Evolutionary conservation across 2,113 vertebrate species (phyloP).

Genomic region (Emydura subglobosa): DNA sequence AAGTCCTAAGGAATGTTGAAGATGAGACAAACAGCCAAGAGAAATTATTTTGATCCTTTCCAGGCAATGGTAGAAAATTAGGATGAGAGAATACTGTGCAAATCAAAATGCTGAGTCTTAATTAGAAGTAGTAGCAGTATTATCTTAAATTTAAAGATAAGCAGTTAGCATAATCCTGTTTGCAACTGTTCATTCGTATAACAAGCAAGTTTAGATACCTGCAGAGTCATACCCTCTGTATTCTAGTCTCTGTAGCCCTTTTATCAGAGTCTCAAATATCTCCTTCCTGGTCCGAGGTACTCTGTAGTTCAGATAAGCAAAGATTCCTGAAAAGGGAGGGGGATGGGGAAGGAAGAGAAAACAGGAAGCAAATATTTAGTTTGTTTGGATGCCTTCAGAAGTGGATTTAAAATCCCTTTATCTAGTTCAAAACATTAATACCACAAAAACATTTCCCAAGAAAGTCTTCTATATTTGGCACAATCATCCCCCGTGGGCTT

Average conservation of each 20-base stretch:
- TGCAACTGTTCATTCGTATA: neutral
- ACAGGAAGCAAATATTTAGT: neutral
- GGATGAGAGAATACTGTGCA: neutral
- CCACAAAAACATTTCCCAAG: neutral
- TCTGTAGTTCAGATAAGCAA: conserved; percentile 97
- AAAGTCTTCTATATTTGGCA: neutral
- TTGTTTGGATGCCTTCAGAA: neutral
- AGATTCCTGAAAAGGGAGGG: conserved; percentile 87
- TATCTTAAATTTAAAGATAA: neutral
- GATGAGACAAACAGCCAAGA: neutral
- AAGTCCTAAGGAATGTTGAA: neutral
- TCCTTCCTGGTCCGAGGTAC: conserved; percentile 93
- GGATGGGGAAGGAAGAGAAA: neutral
- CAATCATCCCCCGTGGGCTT: neutral
- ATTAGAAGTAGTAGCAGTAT: neutral
- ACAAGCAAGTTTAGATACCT: conserved; percentile 79
- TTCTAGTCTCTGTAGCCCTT: conserved; percentile 94
- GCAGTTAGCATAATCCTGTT: neutral
- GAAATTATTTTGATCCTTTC: neutral
- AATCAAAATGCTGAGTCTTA: neutral
- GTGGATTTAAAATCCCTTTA: neutral
- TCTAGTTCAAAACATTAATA: neutral
- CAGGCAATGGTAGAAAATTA: neutral
- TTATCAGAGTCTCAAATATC: conserved; percentile 93
- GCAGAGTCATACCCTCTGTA: conserved; percentile 99